Evolutionary conservation across 2,888 invertebrate species (phyloP).

Genomic region (Cataglyphis albicans): DNA sequence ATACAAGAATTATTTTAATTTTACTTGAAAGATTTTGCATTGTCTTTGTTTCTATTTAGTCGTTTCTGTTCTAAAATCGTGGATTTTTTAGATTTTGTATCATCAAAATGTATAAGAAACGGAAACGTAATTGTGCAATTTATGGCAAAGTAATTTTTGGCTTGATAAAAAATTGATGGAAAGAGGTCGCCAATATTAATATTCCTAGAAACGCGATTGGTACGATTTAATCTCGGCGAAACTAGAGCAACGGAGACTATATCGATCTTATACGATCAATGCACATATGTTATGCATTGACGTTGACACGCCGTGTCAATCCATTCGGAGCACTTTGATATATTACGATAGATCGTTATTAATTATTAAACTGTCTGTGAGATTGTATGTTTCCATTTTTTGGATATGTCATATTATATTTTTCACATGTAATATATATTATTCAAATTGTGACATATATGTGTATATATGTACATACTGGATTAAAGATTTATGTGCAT

Average conservation of each 20-base stretch:
- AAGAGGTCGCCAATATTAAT: conserved; percentile 57
- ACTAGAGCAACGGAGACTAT: conserved; percentile 62
- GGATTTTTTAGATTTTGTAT: background rate
- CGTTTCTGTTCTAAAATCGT: background rate
- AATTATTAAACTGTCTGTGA: conserved; percentile 62
- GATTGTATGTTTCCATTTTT: conserved; percentile 18
- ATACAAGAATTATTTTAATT: background rate
- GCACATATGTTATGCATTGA: conserved; percentile 63
- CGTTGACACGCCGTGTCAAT: conserved; percentile 62
- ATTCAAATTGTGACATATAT: background rate
- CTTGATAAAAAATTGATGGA: conserved; percentile 52
- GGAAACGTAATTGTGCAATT: conserved; percentile 47
- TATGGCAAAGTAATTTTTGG: conserved; percentile 27
- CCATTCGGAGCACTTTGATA: conserved; percentile 52
- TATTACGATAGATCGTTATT: conserved; percentile 52
- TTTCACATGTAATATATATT: conserved; percentile 8
- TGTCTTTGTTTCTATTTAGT: background rate
- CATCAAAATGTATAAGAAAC: conserved; percentile 13
- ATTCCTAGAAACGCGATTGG: conserved; percentile 56
- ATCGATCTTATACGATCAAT: conserved; percentile 67
- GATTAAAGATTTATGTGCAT: too few species aligned
- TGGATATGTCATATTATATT: background rate
- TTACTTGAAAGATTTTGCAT: background rate
- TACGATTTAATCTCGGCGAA: conserved; percentile 67
- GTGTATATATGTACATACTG: background rate